A percentile compares a stretch with the other conserved stretches of the same genome.
These are phyloP conservation scores for Drosophila vallismaia DNA, from an alignment of 2,888 invertebrate genomes.

Conservation along the genomic window DNA sequence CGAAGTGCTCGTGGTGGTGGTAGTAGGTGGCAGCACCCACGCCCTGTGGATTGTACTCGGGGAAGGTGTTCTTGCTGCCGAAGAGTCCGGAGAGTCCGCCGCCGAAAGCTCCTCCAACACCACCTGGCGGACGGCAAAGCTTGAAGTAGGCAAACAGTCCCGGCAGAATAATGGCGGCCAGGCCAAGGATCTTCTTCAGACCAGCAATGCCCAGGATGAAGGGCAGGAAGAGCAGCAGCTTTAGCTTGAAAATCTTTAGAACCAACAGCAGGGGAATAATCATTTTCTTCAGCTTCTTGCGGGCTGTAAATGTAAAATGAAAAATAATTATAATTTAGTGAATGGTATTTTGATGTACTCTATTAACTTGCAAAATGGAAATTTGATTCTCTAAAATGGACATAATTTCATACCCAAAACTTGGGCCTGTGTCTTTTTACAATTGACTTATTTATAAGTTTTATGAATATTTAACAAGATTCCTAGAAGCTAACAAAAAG, in stretches of 20 bases:
- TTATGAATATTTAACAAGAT: background rate
- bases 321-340: background rate
- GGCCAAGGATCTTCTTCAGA: slow-evolving; percentile 92
- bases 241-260: slow-evolving; percentile 92
- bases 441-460: background rate
- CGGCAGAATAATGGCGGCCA: slow-evolving; percentile 91
- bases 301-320: slow-evolving; percentile 85
- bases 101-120: slow-evolving; percentile 83
- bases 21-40: slow-evolving; percentile 88
- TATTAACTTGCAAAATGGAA: too few relatives aligned
- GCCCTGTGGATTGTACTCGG: slow-evolving; percentile 90
- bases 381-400: background rate
- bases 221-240: slow-evolving; percentile 91
- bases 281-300: slow-evolving; percentile 91
- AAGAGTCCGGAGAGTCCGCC: slow-evolving; percentile 81
- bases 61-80: slow-evolving; percentile 82
- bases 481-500: background rate
- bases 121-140: slow-evolving; percentile 90
- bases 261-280: slow-evolving; percentile 92
- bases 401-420: background rate
- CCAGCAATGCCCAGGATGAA: slow-evolving; percentile 92
- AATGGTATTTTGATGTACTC: too few relatives aligned
- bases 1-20: slow-evolving; percentile 84
- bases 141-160: slow-evolving; percentile 93
- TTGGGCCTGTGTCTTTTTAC: background rate